Evolutionary conservation across 92 coral and sea anemone genomes (phyloP), one percentile per base, ranked within the genome.

Genomic region (Porites rus): DNA sequence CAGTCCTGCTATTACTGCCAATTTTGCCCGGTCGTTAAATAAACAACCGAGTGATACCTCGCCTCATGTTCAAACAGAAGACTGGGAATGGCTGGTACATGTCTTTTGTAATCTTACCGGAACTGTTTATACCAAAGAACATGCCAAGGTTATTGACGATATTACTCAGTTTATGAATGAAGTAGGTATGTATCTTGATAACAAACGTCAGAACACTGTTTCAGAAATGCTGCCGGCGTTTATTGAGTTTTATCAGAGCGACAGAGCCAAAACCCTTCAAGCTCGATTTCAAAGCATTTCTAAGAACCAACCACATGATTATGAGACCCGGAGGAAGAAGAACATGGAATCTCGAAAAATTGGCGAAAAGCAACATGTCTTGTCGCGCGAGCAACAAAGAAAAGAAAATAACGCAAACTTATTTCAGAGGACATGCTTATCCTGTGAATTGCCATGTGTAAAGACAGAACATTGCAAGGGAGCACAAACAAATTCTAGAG

Each of bases 1-100:
- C n/a, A 60, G 85, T 25, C 85, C 76, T 25, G 85, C 77, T 69
- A 22, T 59, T 51, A 69, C 85, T 25, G 65, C 56, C 0, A 22
- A 69, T 16, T 80, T 66, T 66, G 21, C 43, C 7, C 17, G 22
- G 74, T 11, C 21, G 1, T 9, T 6, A 16, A 13, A 9, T 10
- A 19, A 72, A 72, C 7, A 50, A 7, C 60, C 21, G 59, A 7
- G 8, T 1, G 13, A 10, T 56, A 17, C 16, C 16, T 56, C 61
- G 61, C 61, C 11, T 56, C 14, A 56, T 10, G n/a, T 72, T 16
- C 3, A 46, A 69, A 11, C 81, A 28, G 68, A 24, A 7, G 81
- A 59, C 10, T 63, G 66, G 67, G 69, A 76, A 24, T 58, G 52
- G 67, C 10, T 58, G 12, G 68, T 63, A 2, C 51, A 3, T 24